Percentiles rank a stretch among this genome's conserved stretches.
Evolutionary conservation across 1,140 invertebrate genomes (phyloP).

Genomic region (Vanessa tameamea): DNA sequence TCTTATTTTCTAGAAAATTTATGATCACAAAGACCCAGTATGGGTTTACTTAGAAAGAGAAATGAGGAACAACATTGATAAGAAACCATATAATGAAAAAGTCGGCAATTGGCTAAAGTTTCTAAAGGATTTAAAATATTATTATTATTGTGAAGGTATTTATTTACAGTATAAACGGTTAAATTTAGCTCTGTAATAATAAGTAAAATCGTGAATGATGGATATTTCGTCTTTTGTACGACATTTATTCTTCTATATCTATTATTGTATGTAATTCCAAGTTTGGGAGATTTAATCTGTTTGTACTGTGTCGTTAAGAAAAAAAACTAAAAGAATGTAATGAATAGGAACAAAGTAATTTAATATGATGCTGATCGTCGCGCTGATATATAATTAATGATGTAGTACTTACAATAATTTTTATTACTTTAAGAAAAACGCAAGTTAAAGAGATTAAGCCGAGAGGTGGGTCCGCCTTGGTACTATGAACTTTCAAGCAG

Average conservation of each 20-base stretch:
- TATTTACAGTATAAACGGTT: not conserved
- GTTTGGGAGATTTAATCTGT: no score
- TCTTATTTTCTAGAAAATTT: constrained; percentile 54
- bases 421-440: constrained; percentile 39
- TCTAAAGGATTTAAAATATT: constrained; percentile 59
- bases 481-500: constrained; percentile 59
- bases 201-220: no score
- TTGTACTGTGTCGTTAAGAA: no score
- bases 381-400: no score
- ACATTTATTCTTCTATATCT: no score
- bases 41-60: constrained; percentile 67
- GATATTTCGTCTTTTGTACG: no score
- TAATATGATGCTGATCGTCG: no score
- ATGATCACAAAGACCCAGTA: constrained; percentile 58
- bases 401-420: not conserved
- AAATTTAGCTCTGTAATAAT: no score
- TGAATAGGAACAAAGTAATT: no score
- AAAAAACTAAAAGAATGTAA: no score
- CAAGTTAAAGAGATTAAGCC: constrained; percentile 49
- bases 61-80: constrained; percentile 58
- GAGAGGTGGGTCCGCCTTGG: constrained; percentile 63
- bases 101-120: constrained; percentile 64
- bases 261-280: no score
- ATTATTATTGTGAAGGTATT: constrained; percentile 58
- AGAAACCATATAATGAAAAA: constrained; percentile 65